Percentiles rank a stretch among this genome's conserved stretches.
These are phyloP conservation scores for Eriosoma lanigerum DNA, from an alignment of 1,140 invertebrate species.

Conservation along the genomic window DNA sequence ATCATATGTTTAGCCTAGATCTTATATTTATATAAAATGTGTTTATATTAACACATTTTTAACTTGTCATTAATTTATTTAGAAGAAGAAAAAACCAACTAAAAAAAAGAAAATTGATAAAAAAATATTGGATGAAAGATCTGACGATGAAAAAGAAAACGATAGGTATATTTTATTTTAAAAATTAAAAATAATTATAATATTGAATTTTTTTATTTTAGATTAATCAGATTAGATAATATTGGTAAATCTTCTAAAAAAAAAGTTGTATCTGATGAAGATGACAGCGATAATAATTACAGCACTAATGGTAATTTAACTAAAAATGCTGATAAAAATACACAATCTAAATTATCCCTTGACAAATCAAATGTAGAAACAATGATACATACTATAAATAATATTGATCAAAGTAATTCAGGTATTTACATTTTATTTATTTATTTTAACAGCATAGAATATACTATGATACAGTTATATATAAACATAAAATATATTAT, in stretches of 20 bases:
- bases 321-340: neutral
- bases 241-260: neutral
- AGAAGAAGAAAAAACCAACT: neutral
- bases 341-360: neutral
- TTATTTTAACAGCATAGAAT: too few species aligned
- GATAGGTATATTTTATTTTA: neutral
- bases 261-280: neutral
- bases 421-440: slow-evolving; percentile 8
- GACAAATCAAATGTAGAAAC: neutral
- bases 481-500: too few species aligned
- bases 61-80: neutral
- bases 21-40: too few species aligned
- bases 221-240: neutral
- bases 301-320: neutral
- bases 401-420: neutral
- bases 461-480: too few species aligned
- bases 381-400: neutral
- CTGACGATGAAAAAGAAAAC: slow-evolving; percentile 7
- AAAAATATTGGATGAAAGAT: neutral
- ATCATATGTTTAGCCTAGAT: too few species aligned
- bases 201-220: slow-evolving; percentile 3
- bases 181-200: neutral
- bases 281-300: neutral
- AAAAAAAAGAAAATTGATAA: neutral
- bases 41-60: too few species aligned